Conservation (phyloP, 23 tunicate species). For the Phallusia fumigata region DNA sequence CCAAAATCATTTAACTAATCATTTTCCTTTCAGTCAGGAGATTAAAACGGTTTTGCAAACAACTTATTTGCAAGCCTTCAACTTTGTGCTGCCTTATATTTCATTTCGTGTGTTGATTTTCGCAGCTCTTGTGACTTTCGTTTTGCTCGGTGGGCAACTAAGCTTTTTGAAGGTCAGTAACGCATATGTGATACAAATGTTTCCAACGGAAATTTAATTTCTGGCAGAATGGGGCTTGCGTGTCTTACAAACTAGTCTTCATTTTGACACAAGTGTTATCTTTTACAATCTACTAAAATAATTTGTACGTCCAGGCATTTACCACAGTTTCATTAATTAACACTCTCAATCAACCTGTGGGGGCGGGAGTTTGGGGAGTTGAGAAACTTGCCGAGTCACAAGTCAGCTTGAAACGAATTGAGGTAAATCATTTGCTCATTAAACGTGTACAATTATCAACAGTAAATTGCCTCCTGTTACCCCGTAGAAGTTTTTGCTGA, state of each 20-base stretch:
- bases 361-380: slow-evolving; percentile 34
- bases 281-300: neutral
- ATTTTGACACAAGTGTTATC: no score
- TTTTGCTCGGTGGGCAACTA: slow-evolving; percentile 33
- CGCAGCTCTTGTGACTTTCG: slow-evolving; percentile 40
- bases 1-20: no score
- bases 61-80: slow-evolving; percentile 41
- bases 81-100: slow-evolving; percentile 16
- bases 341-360: slow-evolving; percentile 36
- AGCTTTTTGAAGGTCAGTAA: slow-evolving; percentile 27
- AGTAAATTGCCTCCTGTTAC: no score
- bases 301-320: slow-evolving; percentile 34
- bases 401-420: slow-evolving; percentile 48
- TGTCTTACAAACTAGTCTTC: no score
- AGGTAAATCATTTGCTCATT: slow-evolving; percentile 11
- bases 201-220: no score
- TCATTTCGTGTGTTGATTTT: slow-evolving; percentile 28
- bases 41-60: slow-evolving; percentile 31
- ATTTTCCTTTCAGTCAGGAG: slow-evolving; percentile 63
- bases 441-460: neutral
- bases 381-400: no score
- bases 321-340: slow-evolving; percentile 46
- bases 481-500: no score
- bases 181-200: no score
- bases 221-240: no score